These are phyloP conservation scores for Irena cyanogastra DNA, from an alignment of 2,113 vertebrate species.

Conservation along the genomic window DNA sequence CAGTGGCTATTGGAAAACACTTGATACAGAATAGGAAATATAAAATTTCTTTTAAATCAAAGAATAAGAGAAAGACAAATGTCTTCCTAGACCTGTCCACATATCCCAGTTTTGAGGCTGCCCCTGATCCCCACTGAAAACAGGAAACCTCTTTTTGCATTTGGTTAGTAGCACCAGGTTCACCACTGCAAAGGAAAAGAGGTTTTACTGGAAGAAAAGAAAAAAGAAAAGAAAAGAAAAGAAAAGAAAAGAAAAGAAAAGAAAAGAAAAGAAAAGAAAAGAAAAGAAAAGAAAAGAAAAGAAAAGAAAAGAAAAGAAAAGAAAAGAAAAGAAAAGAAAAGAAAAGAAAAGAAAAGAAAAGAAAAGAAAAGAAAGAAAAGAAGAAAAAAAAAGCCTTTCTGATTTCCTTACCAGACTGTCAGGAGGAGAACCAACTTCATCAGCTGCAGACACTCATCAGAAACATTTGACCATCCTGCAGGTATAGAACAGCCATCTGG, in stretches of 20 bases:
- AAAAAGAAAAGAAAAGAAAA: background rate
- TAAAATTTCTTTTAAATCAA: background rate
- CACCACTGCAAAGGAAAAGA: background rate
- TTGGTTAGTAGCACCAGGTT: background rate
- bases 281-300: too few relatives aligned
- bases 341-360: too few relatives aligned
- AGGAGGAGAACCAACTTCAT: background rate
- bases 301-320: too few relatives aligned
- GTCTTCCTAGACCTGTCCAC: background rate
- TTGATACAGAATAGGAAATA: background rate
- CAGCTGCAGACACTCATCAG: background rate
- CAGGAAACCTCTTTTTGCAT: background rate
- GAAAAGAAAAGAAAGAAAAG: too few relatives aligned
- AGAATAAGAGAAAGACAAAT: background rate
- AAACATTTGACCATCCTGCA: background rate
- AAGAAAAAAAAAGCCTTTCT: background rate
- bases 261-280: too few relatives aligned
- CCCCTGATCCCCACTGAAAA: background rate
- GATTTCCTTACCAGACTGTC: background rate
- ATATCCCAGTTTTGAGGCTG: background rate
- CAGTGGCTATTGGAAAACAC: background rate
- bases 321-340: too few relatives aligned
- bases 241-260: too few relatives aligned
- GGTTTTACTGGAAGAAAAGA: accelerated
- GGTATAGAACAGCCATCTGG: background rate